Conservation (phyloP, 2,797 vertebrate genomes). For the Girardinus metallicus region DNA sequence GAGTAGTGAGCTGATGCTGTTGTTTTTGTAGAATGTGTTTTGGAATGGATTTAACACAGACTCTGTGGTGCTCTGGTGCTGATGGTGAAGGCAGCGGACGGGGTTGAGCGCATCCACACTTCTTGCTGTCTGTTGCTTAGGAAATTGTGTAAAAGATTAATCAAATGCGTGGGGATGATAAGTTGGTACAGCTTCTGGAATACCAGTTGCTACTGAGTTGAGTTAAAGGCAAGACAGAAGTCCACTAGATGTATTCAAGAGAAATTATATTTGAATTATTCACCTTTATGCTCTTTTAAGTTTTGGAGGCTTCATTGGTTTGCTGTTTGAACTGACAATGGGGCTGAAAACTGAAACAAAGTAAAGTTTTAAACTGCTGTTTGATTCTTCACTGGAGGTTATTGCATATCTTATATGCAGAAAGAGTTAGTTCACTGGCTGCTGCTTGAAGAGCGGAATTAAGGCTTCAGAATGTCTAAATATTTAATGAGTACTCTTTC, state of each 20-base stretch:
- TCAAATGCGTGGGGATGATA: neutral
- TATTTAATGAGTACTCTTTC: conserved; percentile 34
- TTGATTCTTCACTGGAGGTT: neutral
- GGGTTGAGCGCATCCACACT: neutral
- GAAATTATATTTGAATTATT: neutral
- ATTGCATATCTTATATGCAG: neutral
- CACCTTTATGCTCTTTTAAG: neutral
- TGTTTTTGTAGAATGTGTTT: neutral
- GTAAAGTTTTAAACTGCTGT: neutral
- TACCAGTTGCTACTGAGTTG: neutral
- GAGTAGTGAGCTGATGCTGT: neutral
- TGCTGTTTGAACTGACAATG: neutral
- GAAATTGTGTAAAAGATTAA: neutral
- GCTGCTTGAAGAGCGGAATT: neutral
- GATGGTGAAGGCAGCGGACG: neutral
- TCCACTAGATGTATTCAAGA: neutral
- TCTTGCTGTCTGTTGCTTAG: neutral
- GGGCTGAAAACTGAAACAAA: neutral
- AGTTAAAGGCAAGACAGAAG: neutral
- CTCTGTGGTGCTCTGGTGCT: neutral
- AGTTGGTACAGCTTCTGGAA: neutral
- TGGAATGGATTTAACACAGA: neutral
- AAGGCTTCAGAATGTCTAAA: conserved; percentile 22
- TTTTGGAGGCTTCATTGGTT: neutral
- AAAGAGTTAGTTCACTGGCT: neutral